Evolutionary conservation across 2,797 vertebrate genomes (phyloP).

Genomic region (Rhynchonycteris naso): DNA sequence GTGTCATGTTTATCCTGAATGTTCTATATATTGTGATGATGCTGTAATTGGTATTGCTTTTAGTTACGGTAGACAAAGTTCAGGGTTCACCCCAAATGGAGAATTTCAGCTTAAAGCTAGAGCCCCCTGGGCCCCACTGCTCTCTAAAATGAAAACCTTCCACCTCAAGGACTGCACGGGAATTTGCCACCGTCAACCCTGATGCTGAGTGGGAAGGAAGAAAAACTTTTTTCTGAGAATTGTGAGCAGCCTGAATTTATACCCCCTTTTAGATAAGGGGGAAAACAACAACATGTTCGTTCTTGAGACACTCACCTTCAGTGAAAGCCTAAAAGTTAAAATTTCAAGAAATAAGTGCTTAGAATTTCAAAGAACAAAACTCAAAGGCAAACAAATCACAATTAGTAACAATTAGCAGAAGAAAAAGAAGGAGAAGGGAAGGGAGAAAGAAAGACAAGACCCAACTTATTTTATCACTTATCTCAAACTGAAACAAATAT

Average conservation of each 20-base stretch:
- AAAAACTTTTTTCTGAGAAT: constrained; percentile 25
- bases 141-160: not conserved
- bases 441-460: not conserved
- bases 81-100: not conserved
- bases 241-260: not conserved
- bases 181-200: not conserved
- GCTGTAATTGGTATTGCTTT: not conserved
- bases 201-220: not conserved
- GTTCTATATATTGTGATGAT: not conserved
- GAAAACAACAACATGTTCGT: not conserved
- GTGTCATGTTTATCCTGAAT: not conserved
- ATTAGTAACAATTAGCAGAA: not conserved
- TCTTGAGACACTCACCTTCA: not conserved
- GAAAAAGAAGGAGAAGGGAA: not conserved
- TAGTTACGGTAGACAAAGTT: not conserved
- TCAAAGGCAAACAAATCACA: not conserved
- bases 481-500: not conserved
- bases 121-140: not conserved
- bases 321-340: not conserved
- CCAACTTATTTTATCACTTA: not conserved
- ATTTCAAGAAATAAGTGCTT: constrained; percentile 1
- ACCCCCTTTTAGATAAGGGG: not conserved
- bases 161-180: not conserved
- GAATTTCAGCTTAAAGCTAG: not conserved
- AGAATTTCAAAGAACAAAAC: not conserved